Evolutionary conservation across 2,113 vertebrate genomes (phyloP), one percentile per base, ranked within the genome.

Genomic region (Antigone vipio): DNA sequence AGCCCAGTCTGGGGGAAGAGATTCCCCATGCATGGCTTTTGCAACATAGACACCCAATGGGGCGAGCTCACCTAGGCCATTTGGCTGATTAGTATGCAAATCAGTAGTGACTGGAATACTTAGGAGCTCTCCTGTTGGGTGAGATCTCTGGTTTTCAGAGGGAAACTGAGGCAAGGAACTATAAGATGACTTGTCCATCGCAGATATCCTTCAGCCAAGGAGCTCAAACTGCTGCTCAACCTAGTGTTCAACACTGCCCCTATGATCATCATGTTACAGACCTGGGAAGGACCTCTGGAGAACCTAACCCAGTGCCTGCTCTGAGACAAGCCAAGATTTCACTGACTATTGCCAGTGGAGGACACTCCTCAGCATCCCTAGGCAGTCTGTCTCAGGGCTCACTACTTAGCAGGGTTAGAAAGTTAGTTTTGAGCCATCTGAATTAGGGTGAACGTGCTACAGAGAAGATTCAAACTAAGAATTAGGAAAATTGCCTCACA

Each of bases 241-340:
- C 18, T 29, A 15, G 7, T 11, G 32, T 78, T 45, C 32, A 55
- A 4, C n/a, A 32, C 9, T 59, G 20, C 14, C 10, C 8, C 34
- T 35, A 2, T 1, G 0, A 40, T 44, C 12, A 12, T 47, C 53
- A 24, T 4, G 8, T 64, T n/a, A 9, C 18, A 77, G 9, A 45
- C 7, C 53, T 40, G 35, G n/a, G 35, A n/a, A 20, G 26, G 12
- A 71, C 15, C 10, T 47, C 44, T 60, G 62, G 40, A 72, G 13
- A 72, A 42, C 44, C 7, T 88, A 22, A 72, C 14, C 5, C 30
- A n/a, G 47, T 29, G n/a, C 26, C 67, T 40, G 9, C 58, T 68
- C n/a, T 60, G 34, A 72, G 44, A 17, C 63, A 80, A 85, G 34
- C 53, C 40, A 30, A n/a, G 45, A 44, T 91, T 69, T 74, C 79